A percentile compares a stretch with the other conserved stretches of the same genome.
Evolutionary conservation across 2,888 invertebrate genomes (phyloP).

Genomic region (Eilema sororculum): DNA sequence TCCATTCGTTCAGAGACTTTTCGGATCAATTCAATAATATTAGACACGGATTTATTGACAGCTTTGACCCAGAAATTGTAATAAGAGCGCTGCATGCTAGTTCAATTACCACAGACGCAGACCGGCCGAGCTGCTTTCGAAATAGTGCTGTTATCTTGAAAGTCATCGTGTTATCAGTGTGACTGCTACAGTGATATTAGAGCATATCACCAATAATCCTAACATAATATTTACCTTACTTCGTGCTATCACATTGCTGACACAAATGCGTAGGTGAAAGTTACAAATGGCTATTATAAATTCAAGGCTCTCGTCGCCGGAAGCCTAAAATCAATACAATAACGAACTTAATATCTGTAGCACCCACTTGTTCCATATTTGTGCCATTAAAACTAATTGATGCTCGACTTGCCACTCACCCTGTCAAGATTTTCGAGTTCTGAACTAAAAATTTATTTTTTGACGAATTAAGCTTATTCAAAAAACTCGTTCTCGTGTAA

Average conservation of each 20-base stretch:
- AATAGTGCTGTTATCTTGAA: not conserved
- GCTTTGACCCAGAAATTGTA: constrained; percentile 2
- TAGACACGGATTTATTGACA: not conserved
- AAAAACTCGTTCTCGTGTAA: not conserved
- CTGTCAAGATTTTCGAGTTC: not conserved
- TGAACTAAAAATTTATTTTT: not conserved
- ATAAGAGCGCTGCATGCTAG: not conserved
- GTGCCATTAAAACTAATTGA: constrained; percentile 13
- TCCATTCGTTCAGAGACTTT: not conserved
- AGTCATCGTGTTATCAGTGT: constrained; percentile 1
- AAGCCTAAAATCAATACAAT: constrained; percentile 22
- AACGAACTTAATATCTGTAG: constrained; percentile 17
- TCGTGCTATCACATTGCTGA: not conserved
- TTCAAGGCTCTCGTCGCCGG: not conserved
- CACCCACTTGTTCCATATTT: constrained; percentile 20
- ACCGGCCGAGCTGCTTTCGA: not conserved
- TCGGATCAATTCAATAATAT: not conserved
- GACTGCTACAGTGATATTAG: not conserved
- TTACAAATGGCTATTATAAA: constrained; percentile 10
- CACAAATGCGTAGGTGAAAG: constrained; percentile 5
- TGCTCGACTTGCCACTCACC: not conserved
- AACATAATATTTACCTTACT: constrained; percentile 14
- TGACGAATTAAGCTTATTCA: not conserved
- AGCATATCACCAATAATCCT: not conserved
- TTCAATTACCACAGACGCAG: not conserved